Conservation (phyloP, 1,140 invertebrate genomes). For the Gonatopus flavifemur region DNA sequence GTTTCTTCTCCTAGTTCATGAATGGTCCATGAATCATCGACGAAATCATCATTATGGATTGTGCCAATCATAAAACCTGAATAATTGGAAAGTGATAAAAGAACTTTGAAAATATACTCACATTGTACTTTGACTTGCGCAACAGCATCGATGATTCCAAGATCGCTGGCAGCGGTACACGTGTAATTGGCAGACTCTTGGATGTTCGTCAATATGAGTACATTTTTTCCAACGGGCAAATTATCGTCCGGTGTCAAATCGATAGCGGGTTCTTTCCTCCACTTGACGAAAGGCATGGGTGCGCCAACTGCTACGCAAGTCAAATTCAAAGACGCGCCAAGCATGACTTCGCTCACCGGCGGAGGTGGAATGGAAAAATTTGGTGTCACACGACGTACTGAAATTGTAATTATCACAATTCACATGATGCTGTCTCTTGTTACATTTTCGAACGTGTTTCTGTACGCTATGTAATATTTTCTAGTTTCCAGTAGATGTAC, state of each 20-base stretch:
- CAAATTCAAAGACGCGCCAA: slow-evolving; percentile 86
- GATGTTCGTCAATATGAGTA: slow-evolving; percentile 82
- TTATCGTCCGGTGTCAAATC: slow-evolving; percentile 86
- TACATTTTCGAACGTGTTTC: slow-evolving; percentile 21
- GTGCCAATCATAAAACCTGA: no score
- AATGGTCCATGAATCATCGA: no score
- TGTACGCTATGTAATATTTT: no score
- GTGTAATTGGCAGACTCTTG: slow-evolving; percentile 94
- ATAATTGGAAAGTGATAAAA: background rate
- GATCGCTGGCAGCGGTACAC: slow-evolving; percentile 90
- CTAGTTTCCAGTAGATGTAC: no score
- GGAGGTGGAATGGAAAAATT: slow-evolving; percentile 92
- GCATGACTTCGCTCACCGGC: slow-evolving; percentile 80
- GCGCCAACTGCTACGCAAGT: slow-evolving; percentile 96
- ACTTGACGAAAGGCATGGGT: slow-evolving; percentile 96
- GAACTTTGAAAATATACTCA: slow-evolving; percentile 69
- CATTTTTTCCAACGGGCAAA: slow-evolving; percentile 82
- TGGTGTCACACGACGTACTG: slow-evolving; percentile 90
- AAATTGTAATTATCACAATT: slow-evolving; percentile 38
- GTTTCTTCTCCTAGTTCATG: no score
- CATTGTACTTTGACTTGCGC: slow-evolving; percentile 93
- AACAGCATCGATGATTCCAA: slow-evolving; percentile 86
- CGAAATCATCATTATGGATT: no score
- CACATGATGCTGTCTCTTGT: background rate
- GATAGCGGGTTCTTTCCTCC: slow-evolving; percentile 79